Conservation (phyloP, 2,888 invertebrate genomes). For the Cephus spinipes region DNA sequence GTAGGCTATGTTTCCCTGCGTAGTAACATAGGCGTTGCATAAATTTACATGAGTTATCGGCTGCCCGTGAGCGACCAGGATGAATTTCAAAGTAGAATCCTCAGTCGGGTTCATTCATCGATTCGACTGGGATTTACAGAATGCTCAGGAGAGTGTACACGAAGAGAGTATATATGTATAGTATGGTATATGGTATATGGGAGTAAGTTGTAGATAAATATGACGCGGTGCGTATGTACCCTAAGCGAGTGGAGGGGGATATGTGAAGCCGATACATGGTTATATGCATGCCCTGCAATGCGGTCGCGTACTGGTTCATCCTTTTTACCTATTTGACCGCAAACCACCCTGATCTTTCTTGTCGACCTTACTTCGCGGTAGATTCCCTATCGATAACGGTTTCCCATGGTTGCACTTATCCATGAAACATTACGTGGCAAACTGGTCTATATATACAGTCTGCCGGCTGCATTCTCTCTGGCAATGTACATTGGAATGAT, state of each 20-base stretch:
- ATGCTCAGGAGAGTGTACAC: not conserved
- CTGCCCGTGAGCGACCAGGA: conserved; percentile 37
- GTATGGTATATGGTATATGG: conserved; percentile 8
- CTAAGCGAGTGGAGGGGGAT: not conserved
- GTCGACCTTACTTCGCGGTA: not conserved
- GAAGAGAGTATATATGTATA: not conserved
- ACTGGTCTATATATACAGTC: not conserved
- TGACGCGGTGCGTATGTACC: conserved; percentile 6
- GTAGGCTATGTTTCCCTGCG: conserved; percentile 24
- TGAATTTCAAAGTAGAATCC: conserved; percentile 36
- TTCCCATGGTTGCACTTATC: not conserved
- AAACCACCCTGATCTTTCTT: conserved; percentile 17
- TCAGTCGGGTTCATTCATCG: conserved; percentile 20
- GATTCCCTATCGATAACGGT: conserved; percentile 16
- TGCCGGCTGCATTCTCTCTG: not conserved
- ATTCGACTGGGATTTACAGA: not conserved
- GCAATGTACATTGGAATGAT: not conserved
- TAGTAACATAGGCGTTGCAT: conserved; percentile 14
- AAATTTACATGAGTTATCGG: conserved; percentile 47
- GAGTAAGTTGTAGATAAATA: conserved; percentile 14
- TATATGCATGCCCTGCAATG: conserved; percentile 14
- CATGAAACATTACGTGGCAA: not conserved
- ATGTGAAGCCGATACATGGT: not conserved
- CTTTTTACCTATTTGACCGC: conserved; percentile 24
- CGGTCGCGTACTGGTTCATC: conserved; percentile 14